A percentile compares a stretch with the other conserved stretches of the same genome.
phyloP scores from a whole-genome alignment of 2,113 vertebrate genomes.

The Petrocephalus microphthalmus region DNA sequence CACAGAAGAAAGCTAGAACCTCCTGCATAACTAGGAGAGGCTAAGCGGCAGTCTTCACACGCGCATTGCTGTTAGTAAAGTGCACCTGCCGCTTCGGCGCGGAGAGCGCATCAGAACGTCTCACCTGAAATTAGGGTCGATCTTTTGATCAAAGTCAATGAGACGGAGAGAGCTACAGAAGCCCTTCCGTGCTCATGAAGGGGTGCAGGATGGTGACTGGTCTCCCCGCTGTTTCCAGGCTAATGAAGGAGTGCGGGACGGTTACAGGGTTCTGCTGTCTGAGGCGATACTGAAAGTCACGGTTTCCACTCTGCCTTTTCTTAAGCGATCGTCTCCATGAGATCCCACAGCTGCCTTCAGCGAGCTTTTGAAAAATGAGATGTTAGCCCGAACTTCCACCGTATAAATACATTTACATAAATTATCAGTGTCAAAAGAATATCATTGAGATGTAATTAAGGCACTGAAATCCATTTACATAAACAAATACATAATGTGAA shows the following conservation, averaged over 20 bases:
- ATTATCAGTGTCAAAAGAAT: conserved; percentile 20
- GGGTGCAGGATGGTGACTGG: neutral
- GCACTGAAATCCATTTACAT: conserved; percentile 23
- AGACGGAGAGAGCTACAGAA: neutral
- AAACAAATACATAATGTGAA: conserved; percentile 24
- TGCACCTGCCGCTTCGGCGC: neutral
- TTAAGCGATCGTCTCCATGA: neutral
- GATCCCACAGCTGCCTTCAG: conserved; percentile 20
- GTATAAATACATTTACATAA: conserved; percentile 20
- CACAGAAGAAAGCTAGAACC: neutral
- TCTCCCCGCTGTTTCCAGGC: neutral
- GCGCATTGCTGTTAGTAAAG: neutral
- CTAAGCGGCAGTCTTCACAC: neutral
- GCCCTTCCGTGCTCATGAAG: neutral
- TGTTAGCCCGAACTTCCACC: conserved; percentile 2
- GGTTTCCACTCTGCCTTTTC: neutral
- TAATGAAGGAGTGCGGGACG: neutral
- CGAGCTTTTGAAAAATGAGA: conserved; percentile 18
- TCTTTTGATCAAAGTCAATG: neutral
- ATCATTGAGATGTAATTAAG: conserved; percentile 23
- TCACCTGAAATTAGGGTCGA: neutral
- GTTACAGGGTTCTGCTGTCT: neutral
- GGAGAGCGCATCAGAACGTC: neutral
- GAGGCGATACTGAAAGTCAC: neutral
- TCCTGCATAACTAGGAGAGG: neutral